A percentile compares a stretch with the other conserved stretches of the same genome.
These are phyloP conservation scores for Caerostris darwini DNA, from an alignment of 1,140 invertebrate genomes.

Conservation along the genomic window DNA sequence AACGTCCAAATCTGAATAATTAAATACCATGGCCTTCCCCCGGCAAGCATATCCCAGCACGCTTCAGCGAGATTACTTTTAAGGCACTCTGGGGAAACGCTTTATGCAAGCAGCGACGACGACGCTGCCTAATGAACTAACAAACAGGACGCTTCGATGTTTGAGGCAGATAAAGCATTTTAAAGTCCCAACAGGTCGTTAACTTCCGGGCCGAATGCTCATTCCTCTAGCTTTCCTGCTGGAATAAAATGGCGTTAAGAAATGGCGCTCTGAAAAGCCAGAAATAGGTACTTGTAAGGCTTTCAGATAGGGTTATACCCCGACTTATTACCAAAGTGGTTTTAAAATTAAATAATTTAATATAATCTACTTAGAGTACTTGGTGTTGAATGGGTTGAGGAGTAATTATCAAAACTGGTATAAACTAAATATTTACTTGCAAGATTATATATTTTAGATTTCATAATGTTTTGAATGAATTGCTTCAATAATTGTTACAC, in stretches of 20 bases:
- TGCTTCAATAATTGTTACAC: no score
- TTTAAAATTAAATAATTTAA: no score
- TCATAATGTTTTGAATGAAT: no score
- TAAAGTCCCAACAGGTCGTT: neutral
- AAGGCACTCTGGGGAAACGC: neutral
- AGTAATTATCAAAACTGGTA: no score
- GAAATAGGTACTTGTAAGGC: no score
- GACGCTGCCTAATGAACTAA: neutral
- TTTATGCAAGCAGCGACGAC: neutral
- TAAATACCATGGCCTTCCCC: neutral
- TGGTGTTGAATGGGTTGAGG: no score
- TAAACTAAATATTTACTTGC: no score
- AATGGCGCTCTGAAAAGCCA: neutral
- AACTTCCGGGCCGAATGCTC: neutral
- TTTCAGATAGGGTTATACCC: no score
- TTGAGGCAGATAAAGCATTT: neutral
- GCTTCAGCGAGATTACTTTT: neutral
- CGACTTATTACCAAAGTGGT: no score
- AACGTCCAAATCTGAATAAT: neutral
- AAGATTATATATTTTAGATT: no score
- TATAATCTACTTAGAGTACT: no score
- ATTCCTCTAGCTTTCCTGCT: neutral
- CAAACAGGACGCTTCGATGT: neutral
- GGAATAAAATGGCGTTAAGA: neutral
- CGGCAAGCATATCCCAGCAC: neutral